Percentiles rank a stretch among this genome's conserved stretches.
phyloP scores from a whole-genome alignment of 2,888 invertebrate species.

The Temnothorax ravouxi region DNA sequence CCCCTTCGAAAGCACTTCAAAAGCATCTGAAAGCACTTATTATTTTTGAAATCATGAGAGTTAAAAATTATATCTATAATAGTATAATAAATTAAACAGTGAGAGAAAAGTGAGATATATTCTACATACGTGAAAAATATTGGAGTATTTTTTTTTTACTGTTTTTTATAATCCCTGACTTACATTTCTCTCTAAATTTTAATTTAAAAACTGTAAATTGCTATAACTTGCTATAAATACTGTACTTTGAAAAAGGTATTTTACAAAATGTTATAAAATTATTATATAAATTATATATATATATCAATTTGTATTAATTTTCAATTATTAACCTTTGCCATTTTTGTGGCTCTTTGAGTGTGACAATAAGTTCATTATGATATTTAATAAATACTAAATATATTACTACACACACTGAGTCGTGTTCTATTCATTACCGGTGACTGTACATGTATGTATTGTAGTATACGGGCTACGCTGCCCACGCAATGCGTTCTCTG shows the following conservation, averaged over 20 bases:
- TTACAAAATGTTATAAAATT: too few relatives aligned
- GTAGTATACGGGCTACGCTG: too few relatives aligned
- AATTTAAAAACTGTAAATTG: not conserved
- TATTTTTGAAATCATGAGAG: not conserved
- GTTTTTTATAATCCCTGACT: not conserved
- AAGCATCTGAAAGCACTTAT: not conserved
- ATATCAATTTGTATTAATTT: not conserved
- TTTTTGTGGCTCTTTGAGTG: too few relatives aligned
- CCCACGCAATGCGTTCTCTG: too few relatives aligned
- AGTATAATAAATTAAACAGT: conserved; percentile 12
- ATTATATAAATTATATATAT: not conserved
- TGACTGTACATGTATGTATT: too few relatives aligned
- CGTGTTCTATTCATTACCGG: too few relatives aligned
- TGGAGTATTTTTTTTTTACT: not conserved
- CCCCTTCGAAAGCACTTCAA: not conserved
- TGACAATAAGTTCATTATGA: too few relatives aligned
- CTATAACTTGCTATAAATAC: too few relatives aligned
- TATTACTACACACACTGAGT: too few relatives aligned
- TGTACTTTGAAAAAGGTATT: too few relatives aligned
- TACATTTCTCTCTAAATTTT: not conserved
- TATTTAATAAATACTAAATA: too few relatives aligned
- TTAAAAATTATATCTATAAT: not conserved
- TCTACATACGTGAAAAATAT: not conserved
- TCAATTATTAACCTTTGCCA: not conserved
- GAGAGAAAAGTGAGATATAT: not conserved